Evolutionary conservation across 2,113 vertebrate species (phyloP), one percentile per base, ranked within the genome.

Genomic region (Sinocyclocheilus anophthalmus): DNA sequence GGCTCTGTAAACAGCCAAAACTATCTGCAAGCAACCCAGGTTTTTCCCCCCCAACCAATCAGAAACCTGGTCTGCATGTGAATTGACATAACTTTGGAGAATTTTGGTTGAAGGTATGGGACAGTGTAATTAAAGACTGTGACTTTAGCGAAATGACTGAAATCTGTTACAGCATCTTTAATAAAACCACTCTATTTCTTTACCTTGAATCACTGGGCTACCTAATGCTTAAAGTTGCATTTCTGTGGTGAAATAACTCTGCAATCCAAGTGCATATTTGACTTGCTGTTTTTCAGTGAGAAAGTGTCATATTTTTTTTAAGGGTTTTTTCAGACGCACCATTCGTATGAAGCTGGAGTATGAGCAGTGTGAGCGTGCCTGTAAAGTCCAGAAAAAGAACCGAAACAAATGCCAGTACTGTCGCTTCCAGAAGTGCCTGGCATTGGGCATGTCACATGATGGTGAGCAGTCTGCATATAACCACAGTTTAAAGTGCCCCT

Each of bases 271-370:
- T 14, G 33, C 13, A 48, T 30, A 30, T 76, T 30, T 76, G 69
- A 14, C 18, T 61, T 33, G 30, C 69, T 63, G 12, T 22, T 73
- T 37, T 39, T n/a, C 14, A 45, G 9, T 30, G 16, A 61, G 5
- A 24, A 7, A 16, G 20, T 12, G 6, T 59, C 53, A 20, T 33
- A 18, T 24, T 70, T 72, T 30, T 76, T 57, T 55, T 0, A 92
- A 97, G 96, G 96, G 96, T n/a, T 97, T 97, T 93, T 97, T 97
- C 92, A 95, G 96, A 33, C 94, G 96, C 80, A 97, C 96, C 0
- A 95, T 97, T 91, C 96, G 96, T 86, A 97, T 97, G 96, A 97
- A 97, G 92, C 93, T 97, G 84, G 95, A 97, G 67, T 97, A 97
- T 0, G 96, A 97, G 76, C 95, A 93, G 77, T 97, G 96, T 3